phyloP scores from a whole-genome alignment of 2,113 vertebrate genomes.

The Neodon shergylaensis region DNA sequence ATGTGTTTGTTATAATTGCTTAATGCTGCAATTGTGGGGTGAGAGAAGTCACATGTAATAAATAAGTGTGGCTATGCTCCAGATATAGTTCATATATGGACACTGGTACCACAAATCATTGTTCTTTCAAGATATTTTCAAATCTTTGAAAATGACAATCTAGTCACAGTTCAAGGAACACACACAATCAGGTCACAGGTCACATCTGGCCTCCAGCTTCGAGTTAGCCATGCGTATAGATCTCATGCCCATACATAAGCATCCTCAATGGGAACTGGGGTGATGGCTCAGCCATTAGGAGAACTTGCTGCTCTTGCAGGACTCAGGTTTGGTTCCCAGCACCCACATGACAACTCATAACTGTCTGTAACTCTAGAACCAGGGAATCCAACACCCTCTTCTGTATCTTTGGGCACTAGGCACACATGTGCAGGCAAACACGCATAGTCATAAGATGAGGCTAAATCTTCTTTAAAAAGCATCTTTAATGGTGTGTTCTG shows the following conservation, averaged over 20 bases:
- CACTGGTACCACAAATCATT: neutral
- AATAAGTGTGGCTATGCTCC: neutral
- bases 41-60: neutral
- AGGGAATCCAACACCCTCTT: neutral
- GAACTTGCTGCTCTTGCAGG: neutral
- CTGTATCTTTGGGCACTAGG: neutral
- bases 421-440: neutral
- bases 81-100: neutral
- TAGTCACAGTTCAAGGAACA: neutral
- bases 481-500: neutral
- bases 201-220: neutral
- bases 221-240: neutral
- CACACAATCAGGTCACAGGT: neutral
- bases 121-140: neutral
- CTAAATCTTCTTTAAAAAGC: neutral
- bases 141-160: neutral
- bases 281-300: neutral
- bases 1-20: neutral
- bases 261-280: neutral
- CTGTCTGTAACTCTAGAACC: neutral
- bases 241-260: neutral
- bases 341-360: neutral
- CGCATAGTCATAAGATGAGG: neutral
- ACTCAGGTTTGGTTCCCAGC: neutral
- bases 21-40: neutral